Evolutionary conservation across 2,113 vertebrate genomes (phyloP), one percentile per base, ranked within the genome.

Genomic region (Trogon melanurus): DNA sequence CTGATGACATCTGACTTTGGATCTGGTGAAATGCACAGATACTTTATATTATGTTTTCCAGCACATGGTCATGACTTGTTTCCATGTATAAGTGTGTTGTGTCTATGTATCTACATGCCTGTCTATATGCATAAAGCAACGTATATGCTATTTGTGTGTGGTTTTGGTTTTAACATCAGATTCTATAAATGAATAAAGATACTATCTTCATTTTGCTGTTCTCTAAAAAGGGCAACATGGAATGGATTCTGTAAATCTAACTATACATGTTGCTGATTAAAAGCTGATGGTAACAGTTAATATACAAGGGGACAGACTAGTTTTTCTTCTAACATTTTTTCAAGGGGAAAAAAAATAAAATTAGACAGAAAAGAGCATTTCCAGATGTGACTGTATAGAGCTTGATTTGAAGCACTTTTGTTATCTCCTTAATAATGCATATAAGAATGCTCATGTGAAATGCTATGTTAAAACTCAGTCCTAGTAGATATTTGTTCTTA

Each of bases 271-370:
- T 79, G 32, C 94, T 97, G 97, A 97, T 98, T 97, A 97, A 97
- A 98, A 97, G 95, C 97, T 95, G 97, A 97, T 97, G 97, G 96
- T 95, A 96, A 97, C 95, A 84, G 87, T 87, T 87, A 93, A 95
- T 93, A 94, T 73, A 93, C 62, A 69, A 84, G 92, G 60, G 91
- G 75, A 67, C 65, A 89, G 89, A 58, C 30, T 67, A 92, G 84
- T 95, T 79, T 88, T 94, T 75, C 76, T 95, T 81, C 91, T 85
- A 93, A 88, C 60, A 66, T 91, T 73, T 95, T 85, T 78, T 80
- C 0, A 0, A 57, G 61, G 47, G 8, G 9, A 27, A 54, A 88
- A 87, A 84, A 89, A 91, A 74, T 22, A 91, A 93, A 95, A 94
- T 96, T 85, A 89, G 89, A 92, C 76, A 86, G 93, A 92, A 94